A percentile compares a stretch with the other conserved stretches of the same genome.
Evolutionary conservation across 2,888 invertebrate species (phyloP).

Genomic region (Limulus polyphemus): DNA sequence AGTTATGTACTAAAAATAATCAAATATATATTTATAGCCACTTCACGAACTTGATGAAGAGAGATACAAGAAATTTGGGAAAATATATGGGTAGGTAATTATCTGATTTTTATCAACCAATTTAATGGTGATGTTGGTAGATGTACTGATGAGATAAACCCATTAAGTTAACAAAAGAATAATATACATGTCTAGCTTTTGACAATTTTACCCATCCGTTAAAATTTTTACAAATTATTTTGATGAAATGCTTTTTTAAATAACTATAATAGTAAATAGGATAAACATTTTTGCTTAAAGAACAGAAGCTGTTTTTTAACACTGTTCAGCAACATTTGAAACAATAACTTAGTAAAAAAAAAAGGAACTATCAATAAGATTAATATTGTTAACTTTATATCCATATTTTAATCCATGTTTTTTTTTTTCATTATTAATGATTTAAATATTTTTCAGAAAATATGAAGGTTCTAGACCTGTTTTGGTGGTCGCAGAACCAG

Average conservation of each 20-base stretch:
- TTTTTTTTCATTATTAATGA: background rate
- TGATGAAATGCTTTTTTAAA: too few relatives aligned
- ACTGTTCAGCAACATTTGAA: background rate
- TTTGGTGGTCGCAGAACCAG: conserved; percentile 14
- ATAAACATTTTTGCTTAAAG: too few relatives aligned
- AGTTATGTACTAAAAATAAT: too few relatives aligned
- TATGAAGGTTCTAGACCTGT: conserved; percentile 9
- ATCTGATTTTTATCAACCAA: background rate
- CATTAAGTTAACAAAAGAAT: background rate
- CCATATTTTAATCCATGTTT: background rate
- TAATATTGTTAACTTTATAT: background rate
- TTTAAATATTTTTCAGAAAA: conserved; percentile 4
- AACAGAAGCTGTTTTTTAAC: background rate
- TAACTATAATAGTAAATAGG: too few relatives aligned
- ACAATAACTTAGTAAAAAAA: background rate
- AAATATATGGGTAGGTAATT: background rate
- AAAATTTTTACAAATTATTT: background rate
- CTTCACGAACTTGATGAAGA: background rate
- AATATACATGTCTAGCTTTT: background rate
- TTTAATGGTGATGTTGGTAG: background rate
- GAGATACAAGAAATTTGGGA: background rate
- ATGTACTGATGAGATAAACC: background rate
- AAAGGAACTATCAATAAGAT: background rate
- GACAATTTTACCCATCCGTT: background rate
- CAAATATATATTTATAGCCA: background rate